Evolutionary conservation across 2,797 vertebrate species (phyloP), one percentile per base, ranked within the genome.

Genomic region (Gymnoscopelus microlampas): DNA sequence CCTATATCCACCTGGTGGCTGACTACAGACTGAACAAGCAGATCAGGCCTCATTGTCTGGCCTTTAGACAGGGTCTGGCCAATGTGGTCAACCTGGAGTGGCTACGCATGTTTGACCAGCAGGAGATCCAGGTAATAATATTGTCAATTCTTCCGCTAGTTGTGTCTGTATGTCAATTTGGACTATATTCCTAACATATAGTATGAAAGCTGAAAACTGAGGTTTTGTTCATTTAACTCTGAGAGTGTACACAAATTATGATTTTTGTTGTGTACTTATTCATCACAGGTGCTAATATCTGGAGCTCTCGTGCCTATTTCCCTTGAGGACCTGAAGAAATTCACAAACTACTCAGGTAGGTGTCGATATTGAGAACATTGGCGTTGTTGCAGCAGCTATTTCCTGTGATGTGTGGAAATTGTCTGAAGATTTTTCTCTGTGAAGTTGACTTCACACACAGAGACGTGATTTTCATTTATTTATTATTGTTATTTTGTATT

Each of bases 21-120:
- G 97, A 99, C 92, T 98, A 99, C 89, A 81, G 97, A 63, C 92
- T 99, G 35, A 98, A 99, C 93, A 96, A 97, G 67, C 98, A 99
- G 84, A 98, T 98, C 84, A 89, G 96, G 47, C 95, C 94, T 62
- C 98, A 99, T 72, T 99, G 97, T 83, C 77, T 93, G 78, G 96
- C 97, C 0, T 99, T 99, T 92, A 93, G 98, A 0, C 97, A 99
- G 91, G 98, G 97, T 26, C 91, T 99, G 74, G 97, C 97, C 89
- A 98, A 96, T 0, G 97, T 99, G 44, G 95, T 99, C 48, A 98
- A 96, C 87, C 94, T 99, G 12, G 98, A 99, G 87, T 99, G 98
- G 97, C 95, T 99, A 55, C 95, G 97, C 0, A 99, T 99, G 98
- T 99, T 99, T 60, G 98, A 99, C 80, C 98, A 99, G 88, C 97